Base-by-base conservation (phyloP, 2,113 vertebrate genomes). In the Canis aureus region DNA sequence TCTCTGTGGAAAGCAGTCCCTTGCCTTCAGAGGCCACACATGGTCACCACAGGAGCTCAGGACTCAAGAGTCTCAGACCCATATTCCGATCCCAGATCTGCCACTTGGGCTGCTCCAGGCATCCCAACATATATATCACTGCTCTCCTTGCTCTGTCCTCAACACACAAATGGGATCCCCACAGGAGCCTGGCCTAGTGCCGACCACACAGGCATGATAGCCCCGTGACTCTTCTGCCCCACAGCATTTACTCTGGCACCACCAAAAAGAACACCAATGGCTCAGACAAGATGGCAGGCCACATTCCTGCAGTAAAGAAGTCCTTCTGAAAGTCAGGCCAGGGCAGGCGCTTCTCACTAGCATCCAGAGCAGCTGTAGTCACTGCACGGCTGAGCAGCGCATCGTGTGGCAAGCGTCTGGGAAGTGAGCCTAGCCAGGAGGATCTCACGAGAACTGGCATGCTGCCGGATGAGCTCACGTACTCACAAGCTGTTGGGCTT, bases 401-500 rank as follows among this genome's bases (percentile, higher is more conserved):
- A 20, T 12, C 43, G 19, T 13, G 29, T n/a, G 22, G 74, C 16
- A 11, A 83, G 76, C 27, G 1, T 85, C 87, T 43, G 74, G 84
- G 81, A 93, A 91, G 53, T 23, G 5, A 60, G 95, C 89, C 59
- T 2, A 11, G 81, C 17, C 3, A 8, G 57, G 59, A 78, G 78
- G 85, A 67, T 43, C 78, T 84, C 97, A 82, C 10, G 7, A 79
- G 73, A 49, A 25, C 62, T 80, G 97, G 97, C 97, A 76, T 0
- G 29, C 82, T 91, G 95, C 94, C 93, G 11, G 71, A 22, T 16
- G 2, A 87, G 73, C 93, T 92, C 87, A 62, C 17, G 51, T 23
- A 53, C 93, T 90, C 80, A 73, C 80, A 79, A 85, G 79, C 90
- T 94, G 55, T 13, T 94, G 91, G 96, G 95, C 84, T 92, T 73